A percentile compares a stretch with the other conserved stretches of the same genome.
Conservation (phyloP, 2,797 vertebrate genomes). For the Hozukius guyotensis region DNA sequence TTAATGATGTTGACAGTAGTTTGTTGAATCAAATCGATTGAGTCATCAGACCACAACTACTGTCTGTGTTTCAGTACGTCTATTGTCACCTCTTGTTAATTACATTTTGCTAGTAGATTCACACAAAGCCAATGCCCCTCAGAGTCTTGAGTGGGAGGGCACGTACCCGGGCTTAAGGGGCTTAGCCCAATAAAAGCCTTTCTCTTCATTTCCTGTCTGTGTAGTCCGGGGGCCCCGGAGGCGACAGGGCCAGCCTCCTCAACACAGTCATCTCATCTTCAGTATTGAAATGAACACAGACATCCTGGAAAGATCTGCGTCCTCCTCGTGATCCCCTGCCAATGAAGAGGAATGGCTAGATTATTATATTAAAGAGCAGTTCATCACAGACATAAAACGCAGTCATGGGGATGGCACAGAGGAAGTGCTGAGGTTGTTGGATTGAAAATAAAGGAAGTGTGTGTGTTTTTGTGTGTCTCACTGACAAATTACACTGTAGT, state of each 20-base stretch:
- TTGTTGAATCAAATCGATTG: slow-evolving; percentile 10
- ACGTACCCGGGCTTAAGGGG: slow-evolving; percentile 46
- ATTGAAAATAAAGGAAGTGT: slow-evolving; percentile 17
- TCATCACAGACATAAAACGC: slow-evolving; percentile 24
- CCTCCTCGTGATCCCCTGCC: slow-evolving; percentile 29
- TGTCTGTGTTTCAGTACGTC: slow-evolving; percentile 13
- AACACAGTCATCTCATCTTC: slow-evolving; percentile 38
- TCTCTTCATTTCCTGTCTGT: slow-evolving; percentile 56
- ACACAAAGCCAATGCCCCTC: slow-evolving; percentile 9
- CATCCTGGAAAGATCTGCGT: slow-evolving; percentile 18
- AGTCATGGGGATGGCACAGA: neutral
- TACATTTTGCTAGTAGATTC: slow-evolving; percentile 22
- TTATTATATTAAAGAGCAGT: slow-evolving; percentile 47
- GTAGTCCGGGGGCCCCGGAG: slow-evolving; percentile 15
- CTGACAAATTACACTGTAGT: neutral
- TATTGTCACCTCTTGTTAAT: slow-evolving; percentile 44
- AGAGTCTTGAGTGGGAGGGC: slow-evolving; percentile 43
- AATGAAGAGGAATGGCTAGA: slow-evolving; percentile 47
- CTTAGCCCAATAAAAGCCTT: slow-evolving; percentile 55
- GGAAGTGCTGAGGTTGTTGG: neutral
- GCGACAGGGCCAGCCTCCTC: slow-evolving; percentile 18
- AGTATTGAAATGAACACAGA: slow-evolving; percentile 38
- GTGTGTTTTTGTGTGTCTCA: neutral
- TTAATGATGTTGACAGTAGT: slow-evolving; percentile 5
- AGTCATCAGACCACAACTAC: slow-evolving; percentile 5